phyloP scores from a whole-genome alignment of 2,113 vertebrate species.

The Mustelus asterias region DNA sequence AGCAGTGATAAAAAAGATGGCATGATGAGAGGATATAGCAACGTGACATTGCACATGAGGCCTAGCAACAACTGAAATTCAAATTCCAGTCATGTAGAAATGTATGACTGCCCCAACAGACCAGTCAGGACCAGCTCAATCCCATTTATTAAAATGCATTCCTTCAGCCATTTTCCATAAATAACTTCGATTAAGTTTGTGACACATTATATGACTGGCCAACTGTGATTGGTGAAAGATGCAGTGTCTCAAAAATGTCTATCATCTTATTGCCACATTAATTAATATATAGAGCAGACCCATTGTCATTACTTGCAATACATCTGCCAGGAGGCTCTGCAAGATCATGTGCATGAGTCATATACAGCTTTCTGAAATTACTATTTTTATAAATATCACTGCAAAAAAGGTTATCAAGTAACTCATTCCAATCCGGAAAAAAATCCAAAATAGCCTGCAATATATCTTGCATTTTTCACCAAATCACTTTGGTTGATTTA shows the following conservation, averaged over 20 bases:
- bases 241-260: background rate
- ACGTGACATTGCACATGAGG: background rate
- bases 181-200: background rate
- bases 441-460: background rate
- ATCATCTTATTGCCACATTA: background rate
- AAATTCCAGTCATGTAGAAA: conserved; percentile 27
- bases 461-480: background rate
- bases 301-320: background rate
- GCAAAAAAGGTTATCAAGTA: background rate
- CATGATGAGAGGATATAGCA: conserved; percentile 22
- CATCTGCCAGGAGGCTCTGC: background rate
- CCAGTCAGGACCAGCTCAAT: conserved; percentile 31
- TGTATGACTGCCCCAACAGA: conserved; percentile 17
- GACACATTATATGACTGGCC: background rate
- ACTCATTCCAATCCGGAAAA: background rate
- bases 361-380: background rate
- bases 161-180: background rate
- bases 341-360: background rate
- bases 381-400: background rate
- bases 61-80: background rate
- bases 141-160: background rate
- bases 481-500: background rate
- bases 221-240: background rate
- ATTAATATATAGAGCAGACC: background rate
- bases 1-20: conserved; percentile 13